These are phyloP conservation scores for Terebella lapidaria DNA, from an alignment of 2,888 invertebrate genomes.

Conservation along the genomic window DNA sequence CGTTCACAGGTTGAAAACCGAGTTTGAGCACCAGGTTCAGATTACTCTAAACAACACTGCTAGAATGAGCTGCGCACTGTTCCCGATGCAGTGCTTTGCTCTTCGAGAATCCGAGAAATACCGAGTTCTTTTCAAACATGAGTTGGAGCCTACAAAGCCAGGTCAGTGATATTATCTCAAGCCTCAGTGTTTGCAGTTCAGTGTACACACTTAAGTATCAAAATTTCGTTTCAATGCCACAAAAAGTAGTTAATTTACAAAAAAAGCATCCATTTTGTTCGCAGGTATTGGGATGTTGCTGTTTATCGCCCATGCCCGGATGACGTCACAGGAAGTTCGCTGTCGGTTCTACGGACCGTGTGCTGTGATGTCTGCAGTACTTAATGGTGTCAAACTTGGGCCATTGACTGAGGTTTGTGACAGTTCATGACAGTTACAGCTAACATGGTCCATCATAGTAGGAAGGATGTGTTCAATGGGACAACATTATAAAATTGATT, in stretches of 20 bases:
- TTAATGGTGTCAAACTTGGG: constrained; percentile 41
- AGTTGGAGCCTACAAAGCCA: constrained; percentile 35
- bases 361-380: constrained; percentile 37
- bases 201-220: background rate
- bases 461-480: too few relatives aligned
- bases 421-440: background rate
- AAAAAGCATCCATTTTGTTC: too few relatives aligned
- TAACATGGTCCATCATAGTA: too few relatives aligned
- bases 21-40: constrained; percentile 44
- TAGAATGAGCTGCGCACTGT: constrained; percentile 40
- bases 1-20: constrained; percentile 38
- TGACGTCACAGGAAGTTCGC: constrained; percentile 39
- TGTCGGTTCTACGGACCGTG: constrained; percentile 49
- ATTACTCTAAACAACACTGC: constrained; percentile 47
- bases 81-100: constrained; percentile 51
- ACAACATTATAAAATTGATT: too few relatives aligned
- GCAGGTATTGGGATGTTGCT: constrained; percentile 46
- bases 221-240: constrained; percentile 7
- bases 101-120: constrained; percentile 44
- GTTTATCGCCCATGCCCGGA: constrained; percentile 48
- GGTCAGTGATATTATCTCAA: constrained; percentile 29
- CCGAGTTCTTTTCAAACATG: constrained; percentile 42
- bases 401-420: constrained; percentile 40
- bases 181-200: background rate
- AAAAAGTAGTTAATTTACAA: too few relatives aligned